Percentiles rank a stretch among this genome's conserved stretches.
Conservation (phyloP, 2,797 vertebrate species). For the Halcyon chelicuti region DNA sequence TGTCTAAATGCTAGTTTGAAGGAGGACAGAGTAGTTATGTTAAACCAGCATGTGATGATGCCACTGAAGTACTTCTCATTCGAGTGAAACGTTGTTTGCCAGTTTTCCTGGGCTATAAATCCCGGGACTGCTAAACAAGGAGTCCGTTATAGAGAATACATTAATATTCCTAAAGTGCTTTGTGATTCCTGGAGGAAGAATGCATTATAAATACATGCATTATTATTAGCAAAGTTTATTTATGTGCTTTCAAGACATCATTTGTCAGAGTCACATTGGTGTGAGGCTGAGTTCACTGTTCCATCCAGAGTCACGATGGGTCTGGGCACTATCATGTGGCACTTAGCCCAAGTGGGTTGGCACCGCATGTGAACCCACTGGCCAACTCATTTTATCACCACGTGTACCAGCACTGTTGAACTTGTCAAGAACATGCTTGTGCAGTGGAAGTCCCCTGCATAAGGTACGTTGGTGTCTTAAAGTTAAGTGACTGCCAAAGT, state of each 20-base stretch:
- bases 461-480: not conserved
- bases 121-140: not conserved
- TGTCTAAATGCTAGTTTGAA: not conserved
- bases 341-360: not conserved
- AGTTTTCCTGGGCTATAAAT: not conserved
- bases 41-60: not conserved
- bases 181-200: slow-evolving; percentile 24
- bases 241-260: not conserved
- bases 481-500: not conserved
- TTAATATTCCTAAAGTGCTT: not conserved
- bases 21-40: not conserved
- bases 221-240: not conserved
- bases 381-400: not conserved
- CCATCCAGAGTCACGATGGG: not conserved
- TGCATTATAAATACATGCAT: not conserved
- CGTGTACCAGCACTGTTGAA: not conserved
- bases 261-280: not conserved
- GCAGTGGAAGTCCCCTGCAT: not conserved
- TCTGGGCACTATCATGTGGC: not conserved
- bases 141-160: not conserved
- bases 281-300: not conserved
- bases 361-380: not conserved
- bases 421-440: not conserved
- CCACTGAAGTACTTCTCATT: not conserved
- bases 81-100: not conserved